Evolutionary conservation across 2,797 vertebrate species (phyloP).

Genomic region (Lepilemur septentrionalis): DNA sequence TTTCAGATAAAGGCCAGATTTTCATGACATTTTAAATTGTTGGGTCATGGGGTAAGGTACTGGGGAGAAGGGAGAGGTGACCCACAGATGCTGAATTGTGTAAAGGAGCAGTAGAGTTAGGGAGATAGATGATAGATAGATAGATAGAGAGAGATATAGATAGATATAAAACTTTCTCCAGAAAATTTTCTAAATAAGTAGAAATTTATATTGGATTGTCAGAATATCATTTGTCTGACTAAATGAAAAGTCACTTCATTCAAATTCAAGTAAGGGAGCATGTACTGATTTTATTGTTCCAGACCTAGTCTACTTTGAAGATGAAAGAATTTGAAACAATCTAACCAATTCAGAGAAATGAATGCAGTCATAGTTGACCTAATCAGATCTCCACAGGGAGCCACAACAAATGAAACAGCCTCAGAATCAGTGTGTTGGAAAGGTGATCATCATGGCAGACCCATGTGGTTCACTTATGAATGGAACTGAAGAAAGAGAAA

Average conservation of each 20-base stretch:
- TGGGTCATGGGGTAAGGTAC: background rate
- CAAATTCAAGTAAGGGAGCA: background rate
- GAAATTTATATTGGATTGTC: background rate
- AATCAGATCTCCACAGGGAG: background rate
- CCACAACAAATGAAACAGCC: background rate
- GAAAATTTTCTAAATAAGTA: background rate
- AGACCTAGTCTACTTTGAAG: background rate
- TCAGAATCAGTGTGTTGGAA: background rate
- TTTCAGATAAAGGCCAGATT: background rate
- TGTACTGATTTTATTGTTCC: background rate
- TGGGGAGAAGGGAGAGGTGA: rapidly evolving
- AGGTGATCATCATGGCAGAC: background rate
- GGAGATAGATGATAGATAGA: background rate
- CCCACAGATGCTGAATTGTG: background rate
- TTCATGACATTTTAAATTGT: background rate
- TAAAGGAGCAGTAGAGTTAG: background rate
- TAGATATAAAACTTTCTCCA: background rate
- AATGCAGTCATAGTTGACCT: background rate
- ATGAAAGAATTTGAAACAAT: conserved; percentile 27
- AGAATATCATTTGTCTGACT: background rate
- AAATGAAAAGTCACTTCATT: background rate
- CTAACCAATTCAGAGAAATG: conserved; percentile 12
- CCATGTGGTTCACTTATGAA: background rate
- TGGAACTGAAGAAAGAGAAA: background rate
- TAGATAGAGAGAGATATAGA: background rate